These are phyloP conservation scores for Entomobrya multifasciata DNA, from an alignment of 2,888 invertebrate genomes.

Conservation along the genomic window DNA sequence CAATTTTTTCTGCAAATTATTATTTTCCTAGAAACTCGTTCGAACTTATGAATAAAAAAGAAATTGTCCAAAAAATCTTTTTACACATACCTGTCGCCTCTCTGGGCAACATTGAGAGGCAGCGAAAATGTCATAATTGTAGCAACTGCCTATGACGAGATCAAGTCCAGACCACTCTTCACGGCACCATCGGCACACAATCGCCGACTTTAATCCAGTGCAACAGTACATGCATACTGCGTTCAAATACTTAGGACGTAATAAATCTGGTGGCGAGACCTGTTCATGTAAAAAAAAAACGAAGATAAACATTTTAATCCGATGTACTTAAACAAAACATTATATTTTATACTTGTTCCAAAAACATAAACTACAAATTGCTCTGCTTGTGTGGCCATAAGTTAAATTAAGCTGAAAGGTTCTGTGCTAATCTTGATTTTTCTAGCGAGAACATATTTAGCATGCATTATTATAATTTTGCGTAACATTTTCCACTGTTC, in stretches of 20 bases:
- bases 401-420: too few species aligned
- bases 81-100: conserved; percentile 89
- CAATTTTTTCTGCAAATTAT: too few species aligned
- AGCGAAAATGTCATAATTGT: conserved; percentile 98
- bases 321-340: too few species aligned
- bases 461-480: neutral
- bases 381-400: too few species aligned
- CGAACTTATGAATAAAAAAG: too few species aligned
- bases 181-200: conserved; percentile 92
- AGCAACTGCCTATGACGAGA: conserved; percentile 97
- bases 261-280: conserved; percentile 84
- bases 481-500: neutral
- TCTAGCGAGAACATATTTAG: too few species aligned
- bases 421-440: too few species aligned
- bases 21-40: too few species aligned
- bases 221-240: conserved; percentile 97
- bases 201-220: conserved; percentile 87
- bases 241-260: conserved; percentile 86
- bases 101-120: conserved; percentile 97
- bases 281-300: conserved; percentile 80
- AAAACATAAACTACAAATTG: neutral
- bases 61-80: too few species aligned
- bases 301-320: neutral
- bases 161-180: conserved; percentile 96
- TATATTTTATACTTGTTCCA: neutral